A percentile compares a stretch with the other conserved stretches of the same genome.
These are phyloP conservation scores for Drosophila austrosaltans DNA, from an alignment of 2,888 invertebrate species.

Conservation along the genomic window DNA sequence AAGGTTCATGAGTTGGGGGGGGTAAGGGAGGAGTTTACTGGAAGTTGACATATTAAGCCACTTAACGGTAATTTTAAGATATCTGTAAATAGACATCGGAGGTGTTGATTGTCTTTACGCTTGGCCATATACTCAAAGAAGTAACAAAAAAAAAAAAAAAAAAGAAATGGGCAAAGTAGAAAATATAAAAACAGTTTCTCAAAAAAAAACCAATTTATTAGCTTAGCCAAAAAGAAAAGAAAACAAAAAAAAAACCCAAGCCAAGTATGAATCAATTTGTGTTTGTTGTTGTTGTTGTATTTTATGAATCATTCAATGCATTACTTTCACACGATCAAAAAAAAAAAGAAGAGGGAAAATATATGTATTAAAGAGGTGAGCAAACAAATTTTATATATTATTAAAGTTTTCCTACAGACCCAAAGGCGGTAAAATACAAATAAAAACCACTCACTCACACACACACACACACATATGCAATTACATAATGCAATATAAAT, in stretches of 20 bases:
- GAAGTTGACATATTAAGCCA: constrained; percentile 51
- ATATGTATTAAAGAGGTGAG: constrained; percentile 14
- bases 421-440: constrained; percentile 5
- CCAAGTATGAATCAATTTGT: constrained; percentile 8
- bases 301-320: constrained; percentile 18
- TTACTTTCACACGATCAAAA: constrained; percentile 19
- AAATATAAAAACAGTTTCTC: constrained; percentile 25
- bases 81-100: constrained; percentile 39
- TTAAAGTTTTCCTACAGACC: background rate
- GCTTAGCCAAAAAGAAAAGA: constrained; percentile 3
- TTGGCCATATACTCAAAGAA: constrained; percentile 7
- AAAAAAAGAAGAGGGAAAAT: constrained; percentile 2
- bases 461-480: constrained; percentile 8
- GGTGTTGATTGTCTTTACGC: constrained; percentile 46
- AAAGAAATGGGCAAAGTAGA: constrained; percentile 1
- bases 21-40: constrained; percentile 26
- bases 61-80: constrained; percentile 55
- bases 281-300: background rate
- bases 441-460: constrained; percentile 33
- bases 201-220: constrained; percentile 25
- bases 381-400: background rate
- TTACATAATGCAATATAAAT: constrained; percentile 55
- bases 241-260: constrained; percentile 10
- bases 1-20: background rate
- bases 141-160: constrained; percentile 13